Base-by-base conservation (phyloP, 2,113 vertebrate genomes). In the Sphyrna mokarran region DNA sequence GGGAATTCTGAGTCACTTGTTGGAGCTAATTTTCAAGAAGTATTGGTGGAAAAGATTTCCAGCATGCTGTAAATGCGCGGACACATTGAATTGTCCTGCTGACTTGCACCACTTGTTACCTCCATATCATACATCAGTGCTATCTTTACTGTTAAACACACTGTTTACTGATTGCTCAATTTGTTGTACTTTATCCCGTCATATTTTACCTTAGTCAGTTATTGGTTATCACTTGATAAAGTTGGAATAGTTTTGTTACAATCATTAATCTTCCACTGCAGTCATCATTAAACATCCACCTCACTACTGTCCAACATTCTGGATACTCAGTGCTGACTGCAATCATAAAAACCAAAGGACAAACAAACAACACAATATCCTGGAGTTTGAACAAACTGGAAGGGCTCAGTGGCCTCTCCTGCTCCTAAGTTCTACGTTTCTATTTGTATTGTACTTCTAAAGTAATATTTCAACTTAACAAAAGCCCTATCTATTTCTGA, bases 211-310 rank as follows among this genome's bases (percentile, higher is more conserved):
- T 61, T 90, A 90, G 63, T 90, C 54, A n/a, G 87, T 29, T 90
- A 90, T 90, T 90, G 87, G 61, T 90, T 90, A 90, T 90, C 87
- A 90, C 87, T 90, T 90, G 87, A 90, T 61, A 90, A 90, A 48
- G 43, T 48, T 48, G 43, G 3, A 48, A 48, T 48, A 3, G 23
- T 90, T 90, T 29, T 33, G 54, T 61, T n/a, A 2, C 54, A 90
- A 58, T 90, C 29, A 90, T 90, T 90, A 90, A 90, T 90, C 26
- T 29, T 33, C 61, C 87, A 90, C 54, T 58, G 87, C 61, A 90
- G 13, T 54, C 48, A 33, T n/a, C 54, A n/a, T 90, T 90, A 33
- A 58, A 61, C 87, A 90, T 61, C 23, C 87, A 90, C 54, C 54
- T 29, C 10, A 1, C 54, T 6, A 8, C 3, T 90, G 87, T 4